These are phyloP conservation scores for Caracal caracal DNA, from an alignment of 2,113 vertebrate genomes.

Conservation along the genomic window DNA sequence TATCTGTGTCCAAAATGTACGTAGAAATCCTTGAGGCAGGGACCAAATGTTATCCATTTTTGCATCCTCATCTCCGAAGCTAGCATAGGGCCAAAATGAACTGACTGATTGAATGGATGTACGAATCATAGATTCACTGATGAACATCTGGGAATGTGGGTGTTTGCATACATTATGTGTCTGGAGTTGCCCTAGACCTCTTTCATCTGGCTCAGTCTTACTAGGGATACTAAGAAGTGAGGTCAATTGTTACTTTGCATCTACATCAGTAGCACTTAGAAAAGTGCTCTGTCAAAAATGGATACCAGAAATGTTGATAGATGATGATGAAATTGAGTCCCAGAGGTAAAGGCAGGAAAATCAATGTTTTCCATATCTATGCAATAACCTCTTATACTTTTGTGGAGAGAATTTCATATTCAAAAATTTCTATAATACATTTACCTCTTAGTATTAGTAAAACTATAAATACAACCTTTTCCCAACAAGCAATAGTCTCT, in stretches of 20 bases:
- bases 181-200: background rate
- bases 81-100: background rate
- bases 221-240: background rate
- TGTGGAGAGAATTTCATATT: background rate
- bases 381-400: background rate
- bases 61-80: background rate
- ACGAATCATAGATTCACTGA: background rate
- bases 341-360: background rate
- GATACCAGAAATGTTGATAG: background rate
- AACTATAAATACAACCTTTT: slow-evolving; percentile 24
- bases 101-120: background rate
- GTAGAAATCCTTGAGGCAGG: background rate
- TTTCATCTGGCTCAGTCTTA: background rate
- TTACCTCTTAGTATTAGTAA: slow-evolving; percentile 42
- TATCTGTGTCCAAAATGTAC: background rate
- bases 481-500: background rate
- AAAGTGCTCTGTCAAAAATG: background rate
- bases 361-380: background rate
- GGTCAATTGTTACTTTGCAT: background rate
- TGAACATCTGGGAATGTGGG: background rate
- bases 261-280: background rate
- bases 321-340: background rate
- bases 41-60: background rate
- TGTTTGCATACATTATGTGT: background rate
- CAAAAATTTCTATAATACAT: background rate